phyloP scores from a whole-genome alignment of 2,113 vertebrate species.

The Silurus meridionalis region DNA sequence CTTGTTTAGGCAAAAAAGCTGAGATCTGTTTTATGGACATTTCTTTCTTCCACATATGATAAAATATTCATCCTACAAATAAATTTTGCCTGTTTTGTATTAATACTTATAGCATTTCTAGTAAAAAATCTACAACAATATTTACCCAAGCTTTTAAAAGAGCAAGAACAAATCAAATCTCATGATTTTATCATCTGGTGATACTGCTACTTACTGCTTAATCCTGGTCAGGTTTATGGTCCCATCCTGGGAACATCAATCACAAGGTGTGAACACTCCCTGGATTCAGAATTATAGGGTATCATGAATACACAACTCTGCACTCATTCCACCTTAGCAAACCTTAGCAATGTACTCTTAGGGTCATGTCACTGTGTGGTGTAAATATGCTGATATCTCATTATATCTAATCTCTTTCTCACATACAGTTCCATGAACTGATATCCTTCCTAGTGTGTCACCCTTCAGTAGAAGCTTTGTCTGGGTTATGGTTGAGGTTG shows the following conservation, averaged over 20 bases:
- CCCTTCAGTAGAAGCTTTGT: not conserved
- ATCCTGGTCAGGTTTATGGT: not conserved
- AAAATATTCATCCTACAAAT: not conserved
- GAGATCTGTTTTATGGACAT: not conserved
- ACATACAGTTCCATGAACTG: not conserved
- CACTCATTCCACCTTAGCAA: not conserved
- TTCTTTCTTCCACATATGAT: not conserved
- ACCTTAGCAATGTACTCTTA: not conserved
- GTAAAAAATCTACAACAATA: too few species aligned
- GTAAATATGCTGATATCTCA: not conserved
- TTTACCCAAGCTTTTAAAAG: not conserved
- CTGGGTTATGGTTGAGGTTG: not conserved
- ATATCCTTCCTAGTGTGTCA: not conserved
- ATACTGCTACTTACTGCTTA: not conserved
- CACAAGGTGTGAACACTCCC: not conserved
- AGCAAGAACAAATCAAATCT: not conserved
- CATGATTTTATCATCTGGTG: not conserved
- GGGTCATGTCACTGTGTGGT: not conserved
- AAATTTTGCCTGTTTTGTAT: too few species aligned
- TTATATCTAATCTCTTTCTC: not conserved
- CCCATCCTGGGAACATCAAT: not conserved
- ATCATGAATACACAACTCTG: not conserved
- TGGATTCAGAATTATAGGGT: not conserved
- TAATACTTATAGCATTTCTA: too few species aligned
- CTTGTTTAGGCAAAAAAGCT: not conserved